A percentile compares a stretch with the other conserved stretches of the same genome.
phyloP scores from a whole-genome alignment of 1,140 invertebrate species.

The Cyrtorhinus lividipennis region DNA sequence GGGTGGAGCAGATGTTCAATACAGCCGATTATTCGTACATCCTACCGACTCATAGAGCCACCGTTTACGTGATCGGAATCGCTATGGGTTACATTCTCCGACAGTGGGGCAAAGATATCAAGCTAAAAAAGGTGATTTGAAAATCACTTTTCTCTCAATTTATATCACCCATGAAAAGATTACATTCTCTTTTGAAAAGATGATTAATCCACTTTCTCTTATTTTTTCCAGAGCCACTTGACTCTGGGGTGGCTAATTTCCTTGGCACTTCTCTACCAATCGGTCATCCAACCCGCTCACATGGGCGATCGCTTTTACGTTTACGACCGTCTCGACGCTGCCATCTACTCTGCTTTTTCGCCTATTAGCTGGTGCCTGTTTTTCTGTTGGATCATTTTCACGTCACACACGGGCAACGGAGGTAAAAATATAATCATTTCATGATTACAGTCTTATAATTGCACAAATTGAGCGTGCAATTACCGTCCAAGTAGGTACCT shows the following conservation, averaged over 20 bases:
- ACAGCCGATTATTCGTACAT: constrained; percentile 52
- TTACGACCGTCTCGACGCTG: constrained; percentile 47
- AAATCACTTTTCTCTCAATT: too few relatives aligned
- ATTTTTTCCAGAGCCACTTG: constrained; percentile 32
- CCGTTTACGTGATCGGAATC: constrained; percentile 53
- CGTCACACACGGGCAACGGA: constrained; percentile 41
- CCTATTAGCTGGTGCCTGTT: constrained; percentile 53
- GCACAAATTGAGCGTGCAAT: too few relatives aligned
- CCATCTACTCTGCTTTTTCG: constrained; percentile 51
- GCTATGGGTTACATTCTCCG: constrained; percentile 43
- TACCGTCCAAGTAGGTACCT: too few relatives aligned
- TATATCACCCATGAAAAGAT: constrained; percentile 31
- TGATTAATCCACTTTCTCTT: neutral
- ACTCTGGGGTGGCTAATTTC: constrained; percentile 41
- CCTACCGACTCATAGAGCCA: constrained; percentile 48
- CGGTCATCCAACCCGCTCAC: constrained; percentile 43
- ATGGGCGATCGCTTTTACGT: constrained; percentile 50
- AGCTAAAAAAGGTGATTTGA: constrained; percentile 35
- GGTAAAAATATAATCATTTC: constrained; percentile 25
- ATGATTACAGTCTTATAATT: too few relatives aligned
- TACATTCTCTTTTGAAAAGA: neutral
- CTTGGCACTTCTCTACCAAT: constrained; percentile 34
- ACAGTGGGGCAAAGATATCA: constrained; percentile 32
- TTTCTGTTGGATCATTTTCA: constrained; percentile 49
- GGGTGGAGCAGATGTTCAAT: constrained; percentile 46